phyloP scores from a whole-genome alignment of 2,888 invertebrate species.

The Folsomia candida region DNA sequence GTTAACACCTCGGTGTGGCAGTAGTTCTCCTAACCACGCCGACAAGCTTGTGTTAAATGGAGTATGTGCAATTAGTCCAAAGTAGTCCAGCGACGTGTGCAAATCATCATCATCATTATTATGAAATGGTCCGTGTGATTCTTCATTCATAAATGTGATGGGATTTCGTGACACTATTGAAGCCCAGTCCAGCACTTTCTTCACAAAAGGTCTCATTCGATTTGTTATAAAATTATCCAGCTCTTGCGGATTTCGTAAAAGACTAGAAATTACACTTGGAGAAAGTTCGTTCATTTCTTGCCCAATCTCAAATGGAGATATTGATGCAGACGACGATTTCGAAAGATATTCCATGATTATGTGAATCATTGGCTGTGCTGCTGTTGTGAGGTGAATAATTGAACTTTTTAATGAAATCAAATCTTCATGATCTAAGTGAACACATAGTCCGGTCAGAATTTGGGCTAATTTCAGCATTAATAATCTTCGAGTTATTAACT shows the following conservation, averaged over 20 bases:
- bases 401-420: neutral
- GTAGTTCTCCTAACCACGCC: neutral
- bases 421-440: neutral
- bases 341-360: neutral
- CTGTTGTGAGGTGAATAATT: neutral
- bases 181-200: neutral
- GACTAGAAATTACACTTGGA: conserved; percentile 3
- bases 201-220: neutral
- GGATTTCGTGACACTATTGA: neutral
- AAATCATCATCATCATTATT: neutral
- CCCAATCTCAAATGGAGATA: neutral
- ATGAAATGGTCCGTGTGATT: neutral
- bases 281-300: neutral
- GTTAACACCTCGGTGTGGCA: neutral
- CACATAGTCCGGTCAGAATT: conserved; percentile 26
- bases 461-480: conserved; percentile 34
- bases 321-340: neutral
- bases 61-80: neutral
- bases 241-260: neutral
- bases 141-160: neutral
- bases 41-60: neutral
- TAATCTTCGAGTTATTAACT: conserved; percentile 28
- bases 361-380: neutral
- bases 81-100: neutral
- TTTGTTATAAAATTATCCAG: neutral